phyloP scores from a whole-genome alignment of 2,797 vertebrate genomes.

The Alcedo atthis region DNA sequence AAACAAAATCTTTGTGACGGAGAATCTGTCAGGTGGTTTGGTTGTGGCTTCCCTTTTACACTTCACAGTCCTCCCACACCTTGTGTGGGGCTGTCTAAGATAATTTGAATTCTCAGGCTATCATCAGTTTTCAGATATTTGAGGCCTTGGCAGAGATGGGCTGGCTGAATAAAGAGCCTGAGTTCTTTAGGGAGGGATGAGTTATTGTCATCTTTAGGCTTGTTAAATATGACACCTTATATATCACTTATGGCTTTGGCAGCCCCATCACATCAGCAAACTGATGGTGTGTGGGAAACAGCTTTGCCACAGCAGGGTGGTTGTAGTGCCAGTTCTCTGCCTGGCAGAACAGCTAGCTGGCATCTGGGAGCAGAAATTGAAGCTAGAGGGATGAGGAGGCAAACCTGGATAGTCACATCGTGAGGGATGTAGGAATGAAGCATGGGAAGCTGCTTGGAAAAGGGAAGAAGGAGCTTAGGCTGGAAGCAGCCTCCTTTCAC shows the following conservation, averaged over 20 bases:
- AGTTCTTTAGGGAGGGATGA: neutral
- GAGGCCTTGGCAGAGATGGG: neutral
- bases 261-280: neutral
- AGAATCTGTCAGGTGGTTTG: neutral
- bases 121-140: neutral
- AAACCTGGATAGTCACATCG: neutral
- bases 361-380: neutral
- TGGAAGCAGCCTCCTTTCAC: neutral
- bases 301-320: neutral
- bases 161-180: neutral
- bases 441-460: neutral
- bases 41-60: neutral
- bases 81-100: neutral
- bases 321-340: neutral
- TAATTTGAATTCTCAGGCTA: neutral
- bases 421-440: neutral
- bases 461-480: neutral
- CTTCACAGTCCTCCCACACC: neutral
- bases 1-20: neutral
- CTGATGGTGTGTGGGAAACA: neutral
- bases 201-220: neutral
- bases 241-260: neutral
- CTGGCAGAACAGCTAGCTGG: neutral
- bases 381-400: neutral
- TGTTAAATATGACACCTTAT: neutral